Evolutionary conservation across 2,113 vertebrate species (phyloP).

Genomic region (Fregata magnificens): DNA sequence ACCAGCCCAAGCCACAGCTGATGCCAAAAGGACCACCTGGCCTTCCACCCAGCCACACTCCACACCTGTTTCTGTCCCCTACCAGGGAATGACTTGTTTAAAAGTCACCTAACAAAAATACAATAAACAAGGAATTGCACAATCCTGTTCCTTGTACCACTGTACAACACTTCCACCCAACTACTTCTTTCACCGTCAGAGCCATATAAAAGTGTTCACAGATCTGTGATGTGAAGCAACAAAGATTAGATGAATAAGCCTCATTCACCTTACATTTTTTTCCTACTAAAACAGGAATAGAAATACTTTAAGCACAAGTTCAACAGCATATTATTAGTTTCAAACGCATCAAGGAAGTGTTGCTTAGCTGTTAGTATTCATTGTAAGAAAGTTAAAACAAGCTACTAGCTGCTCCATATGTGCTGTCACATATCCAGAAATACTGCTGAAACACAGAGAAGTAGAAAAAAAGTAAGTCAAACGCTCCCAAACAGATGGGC

Average conservation of each 20-base stretch:
- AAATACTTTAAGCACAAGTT: background rate
- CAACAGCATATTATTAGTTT: background rate
- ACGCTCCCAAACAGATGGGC: background rate
- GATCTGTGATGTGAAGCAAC: background rate
- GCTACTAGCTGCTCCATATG: background rate
- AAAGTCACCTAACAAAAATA: background rate
- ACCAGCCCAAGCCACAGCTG: background rate
- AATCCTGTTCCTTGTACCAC: background rate
- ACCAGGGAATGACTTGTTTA: background rate
- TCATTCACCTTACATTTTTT: background rate
- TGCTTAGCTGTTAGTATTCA: background rate
- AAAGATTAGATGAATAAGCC: background rate
- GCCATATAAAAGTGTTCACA: rapidly evolving
- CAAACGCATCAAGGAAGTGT: background rate
- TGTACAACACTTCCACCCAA: background rate
- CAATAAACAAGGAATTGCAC: background rate
- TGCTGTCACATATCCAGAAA: conserved; percentile 1
- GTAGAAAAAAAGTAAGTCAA: background rate
- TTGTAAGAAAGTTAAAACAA: background rate
- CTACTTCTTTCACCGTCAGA: background rate
- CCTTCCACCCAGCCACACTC: background rate
- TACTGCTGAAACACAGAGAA: background rate
- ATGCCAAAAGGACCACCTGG: background rate
- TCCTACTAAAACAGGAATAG: background rate
- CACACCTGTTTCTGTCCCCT: background rate